These are phyloP conservation scores for Neofelis nebulosa DNA, from an alignment of 2,113 vertebrate species.

Conservation along the genomic window DNA sequence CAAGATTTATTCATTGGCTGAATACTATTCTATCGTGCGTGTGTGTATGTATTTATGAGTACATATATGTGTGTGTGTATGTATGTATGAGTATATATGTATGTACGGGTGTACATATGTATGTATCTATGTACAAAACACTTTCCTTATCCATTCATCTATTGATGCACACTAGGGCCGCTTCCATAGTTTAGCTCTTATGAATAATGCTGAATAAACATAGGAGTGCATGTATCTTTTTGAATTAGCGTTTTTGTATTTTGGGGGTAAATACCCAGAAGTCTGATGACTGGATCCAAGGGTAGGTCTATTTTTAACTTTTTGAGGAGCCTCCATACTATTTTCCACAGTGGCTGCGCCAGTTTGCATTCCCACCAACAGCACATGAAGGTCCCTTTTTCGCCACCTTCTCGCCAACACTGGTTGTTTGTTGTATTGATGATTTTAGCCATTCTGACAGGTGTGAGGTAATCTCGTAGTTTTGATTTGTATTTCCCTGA, in stretches of 20 bases:
- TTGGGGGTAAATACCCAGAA: neutral
- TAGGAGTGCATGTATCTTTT: neutral
- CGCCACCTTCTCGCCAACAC: neutral
- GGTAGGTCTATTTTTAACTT: neutral
- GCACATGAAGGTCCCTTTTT: neutral
- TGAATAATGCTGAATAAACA: neutral
- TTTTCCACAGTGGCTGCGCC: neutral
- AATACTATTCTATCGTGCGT: neutral
- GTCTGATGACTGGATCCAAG: neutral
- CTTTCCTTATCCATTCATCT: neutral
- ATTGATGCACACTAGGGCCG: neutral
- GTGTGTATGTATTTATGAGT: too few relatives aligned
- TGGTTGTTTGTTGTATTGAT: neutral
- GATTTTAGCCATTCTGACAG: neutral
- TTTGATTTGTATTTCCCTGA: neutral
- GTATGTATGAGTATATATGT: too few relatives aligned
- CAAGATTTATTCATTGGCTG: neutral
- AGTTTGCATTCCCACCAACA: neutral
- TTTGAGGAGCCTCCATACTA: neutral
- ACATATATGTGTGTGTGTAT: too few relatives aligned
- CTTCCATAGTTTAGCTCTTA: neutral
- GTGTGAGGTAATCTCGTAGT: too few relatives aligned
- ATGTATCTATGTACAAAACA: too few relatives aligned
- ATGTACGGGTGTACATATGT: too few relatives aligned
- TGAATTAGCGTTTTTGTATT: neutral